A percentile compares a stretch with the other conserved stretches of the same genome.
These are phyloP conservation scores for Centroberyx gerrardi DNA, from an alignment of 2,797 vertebrate species.

Conservation along the genomic window DNA sequence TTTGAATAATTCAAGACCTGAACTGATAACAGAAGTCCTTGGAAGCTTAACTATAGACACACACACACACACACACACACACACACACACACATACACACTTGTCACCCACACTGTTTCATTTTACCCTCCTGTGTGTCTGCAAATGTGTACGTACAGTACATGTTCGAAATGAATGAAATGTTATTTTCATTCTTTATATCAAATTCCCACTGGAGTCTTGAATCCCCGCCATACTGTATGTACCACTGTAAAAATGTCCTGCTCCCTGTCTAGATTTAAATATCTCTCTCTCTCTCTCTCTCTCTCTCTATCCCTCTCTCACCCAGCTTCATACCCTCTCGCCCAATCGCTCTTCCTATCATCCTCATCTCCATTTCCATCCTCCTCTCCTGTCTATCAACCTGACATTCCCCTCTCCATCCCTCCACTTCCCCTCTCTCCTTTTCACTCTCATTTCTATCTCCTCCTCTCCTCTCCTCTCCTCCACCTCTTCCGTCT, in stretches of 20 bases:
- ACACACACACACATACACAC: background rate
- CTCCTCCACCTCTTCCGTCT: constrained; percentile 8
- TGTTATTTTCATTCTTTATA: background rate
- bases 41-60: constrained; percentile 5
- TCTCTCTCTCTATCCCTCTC: no score
- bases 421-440: constrained; percentile 9
- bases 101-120: background rate
- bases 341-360: no score
- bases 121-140: constrained; percentile 13
- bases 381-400: no score
- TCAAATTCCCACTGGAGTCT: background rate
- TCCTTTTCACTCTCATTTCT: background rate
- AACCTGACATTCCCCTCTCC: background rate
- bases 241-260: no score
- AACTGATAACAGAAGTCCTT: constrained; percentile 37
- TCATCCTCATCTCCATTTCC: no score
- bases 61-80: constrained; percentile 1
- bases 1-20: constrained; percentile 71
- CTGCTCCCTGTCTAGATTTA: no score
- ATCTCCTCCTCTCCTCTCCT: constrained; percentile 1
- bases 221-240: no score
- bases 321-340: no score
- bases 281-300: no score
- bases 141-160: no score
- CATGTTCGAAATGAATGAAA: no score